These are phyloP conservation scores for Anoplolepis gracilipes DNA, from an alignment of 1,140 invertebrate species.

Conservation along the genomic window DNA sequence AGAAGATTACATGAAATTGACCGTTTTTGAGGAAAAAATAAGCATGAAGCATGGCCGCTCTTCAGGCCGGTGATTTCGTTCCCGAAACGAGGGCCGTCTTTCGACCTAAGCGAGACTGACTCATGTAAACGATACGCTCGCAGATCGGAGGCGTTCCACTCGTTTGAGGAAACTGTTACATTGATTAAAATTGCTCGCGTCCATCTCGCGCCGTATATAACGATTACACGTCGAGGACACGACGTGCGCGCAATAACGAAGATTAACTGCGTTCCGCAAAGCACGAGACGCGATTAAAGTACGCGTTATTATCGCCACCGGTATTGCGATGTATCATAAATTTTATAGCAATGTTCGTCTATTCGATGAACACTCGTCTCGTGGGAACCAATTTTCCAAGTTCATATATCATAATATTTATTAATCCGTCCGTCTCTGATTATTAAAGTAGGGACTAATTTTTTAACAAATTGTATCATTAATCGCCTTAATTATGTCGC, in stretches of 20 bases:
- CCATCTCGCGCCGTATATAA: conserved; percentile 43
- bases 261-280: conserved; percentile 38
- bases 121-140: conserved; percentile 47
- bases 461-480: not conserved
- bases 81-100: conserved; percentile 61
- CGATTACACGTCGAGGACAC: conserved; percentile 37
- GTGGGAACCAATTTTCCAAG: conserved; percentile 27
- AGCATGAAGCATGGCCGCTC: conserved; percentile 44
- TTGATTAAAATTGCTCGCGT: conserved; percentile 55
- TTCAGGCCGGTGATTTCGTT: conserved; percentile 67
- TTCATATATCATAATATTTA: not conserved
- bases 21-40: conserved; percentile 64
- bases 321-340: not conserved
- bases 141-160: conserved; percentile 40
- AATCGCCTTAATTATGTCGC: not conserved
- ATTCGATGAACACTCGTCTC: not conserved
- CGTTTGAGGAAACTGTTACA: conserved; percentile 59
- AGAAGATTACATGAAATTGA: conserved; percentile 74
- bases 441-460: not conserved
- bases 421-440: not conserved
- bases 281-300: conserved; percentile 29
- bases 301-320: conserved; percentile 28
- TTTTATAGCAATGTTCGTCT: not conserved
- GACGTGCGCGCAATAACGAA: conserved; percentile 46
- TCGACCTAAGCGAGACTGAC: conserved; percentile 45